phyloP scores from a whole-genome alignment of 2,113 vertebrate genomes.

The Corydoras sp. region DNA sequence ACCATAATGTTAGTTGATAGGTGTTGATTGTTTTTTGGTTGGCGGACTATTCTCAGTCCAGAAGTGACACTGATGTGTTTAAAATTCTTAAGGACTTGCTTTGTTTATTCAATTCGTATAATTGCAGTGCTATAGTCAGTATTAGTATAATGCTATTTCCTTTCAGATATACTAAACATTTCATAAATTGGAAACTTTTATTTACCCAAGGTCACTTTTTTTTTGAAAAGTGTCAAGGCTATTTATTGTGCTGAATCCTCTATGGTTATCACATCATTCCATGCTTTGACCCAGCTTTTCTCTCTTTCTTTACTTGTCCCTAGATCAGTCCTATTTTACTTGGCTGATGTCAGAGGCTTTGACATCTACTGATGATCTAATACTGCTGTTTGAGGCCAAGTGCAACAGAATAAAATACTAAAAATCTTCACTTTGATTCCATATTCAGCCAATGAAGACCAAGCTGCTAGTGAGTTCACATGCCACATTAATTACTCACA shows the following conservation, averaged over 20 bases:
- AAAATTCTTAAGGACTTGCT: no score
- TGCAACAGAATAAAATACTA: conserved; percentile 39
- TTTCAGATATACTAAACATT: no score
- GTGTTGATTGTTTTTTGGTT: no score
- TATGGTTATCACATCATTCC: not conserved
- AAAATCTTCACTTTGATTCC: conserved; percentile 30
- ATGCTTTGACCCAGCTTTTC: conserved; percentile 4
- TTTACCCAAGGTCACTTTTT: not conserved
- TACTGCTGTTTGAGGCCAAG: conserved; percentile 28
- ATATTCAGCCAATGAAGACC: conserved; percentile 14
- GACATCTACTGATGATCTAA: conserved; percentile 50
- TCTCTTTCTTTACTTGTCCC: conserved; percentile 6
- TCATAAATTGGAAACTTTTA: no score
- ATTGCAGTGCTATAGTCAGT: no score
- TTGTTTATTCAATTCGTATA: no score
- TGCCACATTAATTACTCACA: conserved; percentile 38
- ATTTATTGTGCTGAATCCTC: conserved; percentile 12
- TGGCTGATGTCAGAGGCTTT: conserved; percentile 43
- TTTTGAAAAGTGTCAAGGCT: not conserved
- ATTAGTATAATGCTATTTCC: no score
- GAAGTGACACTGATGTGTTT: no score
- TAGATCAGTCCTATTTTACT: conserved; percentile 38
- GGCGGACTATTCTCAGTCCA: no score
- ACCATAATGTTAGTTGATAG: no score
- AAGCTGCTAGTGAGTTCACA: conserved; percentile 17